Base-by-base conservation (phyloP, 2,797 vertebrate genomes). In the Antrozous pallidus region DNA sequence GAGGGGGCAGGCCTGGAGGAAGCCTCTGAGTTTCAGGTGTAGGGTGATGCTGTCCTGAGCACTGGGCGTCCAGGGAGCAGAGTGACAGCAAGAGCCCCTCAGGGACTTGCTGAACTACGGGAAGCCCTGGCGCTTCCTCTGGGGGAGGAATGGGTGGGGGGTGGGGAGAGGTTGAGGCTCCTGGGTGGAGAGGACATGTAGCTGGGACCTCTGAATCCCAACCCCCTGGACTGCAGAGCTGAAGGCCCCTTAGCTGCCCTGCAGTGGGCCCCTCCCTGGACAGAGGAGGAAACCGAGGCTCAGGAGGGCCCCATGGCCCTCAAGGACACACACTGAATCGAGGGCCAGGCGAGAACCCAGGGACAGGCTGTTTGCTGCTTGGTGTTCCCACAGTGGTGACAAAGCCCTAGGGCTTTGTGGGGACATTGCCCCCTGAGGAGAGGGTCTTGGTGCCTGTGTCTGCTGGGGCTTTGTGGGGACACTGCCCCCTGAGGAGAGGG, bases 121-220 rank as follows among this genome's bases (percentile, higher is more conserved):
- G 36, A 33, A 8, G 2, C 51, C 31, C 17, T 63, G 18, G 13
- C 0, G 8, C 9, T 47, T 75, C 40, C 69, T 47, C 28, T 2
- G 11, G 8, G 38, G 0, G 0, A 20, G 38, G 70, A 49, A 8
- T 12, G 1, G 7, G 20, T 36, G 31, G 56, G 3, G 9, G 47
- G 45, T 1, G 2, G 54, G 74, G 40, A 16, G 17, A 36, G 75
- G 28, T n/a, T 36, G n/a, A 0, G 65, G 10, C 14, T 49, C 2
- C 11, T 31, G 47, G 2, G 18, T 8, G 8, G 9, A 85, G 69
- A 38, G 9, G 67, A 45, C 20, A 10, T 83, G 58, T 49, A 26
- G n/a, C 85, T 12, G n/a, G 5, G 74, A 69, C 40, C 51, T n/a
- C 83, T 69, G 69, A 31, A 22, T 70, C 67, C 33, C 58, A 49